Percentiles rank a stretch among this genome's conserved stretches.
Evolutionary conservation across 2,888 invertebrate species (phyloP).

Genomic region (Chymomyza amoena): DNA sequence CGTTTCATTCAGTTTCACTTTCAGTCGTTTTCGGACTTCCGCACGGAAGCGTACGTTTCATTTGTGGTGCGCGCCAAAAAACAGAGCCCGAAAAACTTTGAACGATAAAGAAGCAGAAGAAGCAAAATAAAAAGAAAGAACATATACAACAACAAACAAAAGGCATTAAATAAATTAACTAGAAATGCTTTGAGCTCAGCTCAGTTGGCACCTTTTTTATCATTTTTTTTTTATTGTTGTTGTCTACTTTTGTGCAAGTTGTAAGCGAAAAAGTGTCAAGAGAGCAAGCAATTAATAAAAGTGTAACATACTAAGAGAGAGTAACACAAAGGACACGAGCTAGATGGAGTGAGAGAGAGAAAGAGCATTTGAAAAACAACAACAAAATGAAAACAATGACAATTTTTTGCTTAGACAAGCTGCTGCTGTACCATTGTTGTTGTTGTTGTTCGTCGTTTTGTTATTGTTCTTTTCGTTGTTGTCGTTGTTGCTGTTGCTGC

Average conservation of each 20-base stretch:
- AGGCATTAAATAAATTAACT: neutral
- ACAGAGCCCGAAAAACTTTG: constrained; percentile 6
- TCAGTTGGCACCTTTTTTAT: constrained; percentile 10
- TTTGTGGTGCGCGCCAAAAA: constrained; percentile 14
- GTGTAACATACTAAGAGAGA: neutral
- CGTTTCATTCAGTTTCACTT: constrained; percentile 62
- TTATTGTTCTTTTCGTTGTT: constrained; percentile 3
- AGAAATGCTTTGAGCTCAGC: constrained; percentile 3
- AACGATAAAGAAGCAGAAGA: constrained; percentile 4
- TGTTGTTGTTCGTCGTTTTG: no score
- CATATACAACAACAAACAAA: constrained; percentile 4
- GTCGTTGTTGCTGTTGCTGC: constrained; percentile 36
- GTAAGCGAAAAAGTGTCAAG: neutral
- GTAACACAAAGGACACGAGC: no score
- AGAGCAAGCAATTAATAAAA: neutral
- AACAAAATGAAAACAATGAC: no score
- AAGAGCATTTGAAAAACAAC: neutral
- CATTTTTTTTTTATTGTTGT: constrained; percentile 27
- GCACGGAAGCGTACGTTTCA: constrained; percentile 66
- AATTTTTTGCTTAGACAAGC: neutral
- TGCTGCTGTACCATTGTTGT: neutral
- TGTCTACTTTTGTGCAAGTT: constrained; percentile 8
- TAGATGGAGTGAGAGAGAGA: no score
- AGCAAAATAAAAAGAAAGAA: neutral
- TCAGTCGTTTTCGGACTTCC: constrained; percentile 70